Percentiles rank a stretch among this genome's conserved stretches.
Conservation (phyloP, 2,888 invertebrate species). For the Ornithoptera alexandrae region DNA sequence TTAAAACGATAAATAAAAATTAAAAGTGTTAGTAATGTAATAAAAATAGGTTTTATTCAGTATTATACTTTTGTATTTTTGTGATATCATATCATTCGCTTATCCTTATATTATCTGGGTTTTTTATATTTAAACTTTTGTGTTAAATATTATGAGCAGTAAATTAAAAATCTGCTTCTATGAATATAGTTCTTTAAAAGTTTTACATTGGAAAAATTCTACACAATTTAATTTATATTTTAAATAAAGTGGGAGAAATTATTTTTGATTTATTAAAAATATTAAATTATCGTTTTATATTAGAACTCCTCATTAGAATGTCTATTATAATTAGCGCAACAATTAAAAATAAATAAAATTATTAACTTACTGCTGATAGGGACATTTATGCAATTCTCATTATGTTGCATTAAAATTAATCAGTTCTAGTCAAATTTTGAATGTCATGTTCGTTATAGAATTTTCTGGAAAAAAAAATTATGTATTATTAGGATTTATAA, state of each 20-base stretch:
- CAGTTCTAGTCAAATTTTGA: background rate
- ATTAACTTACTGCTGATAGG: no score
- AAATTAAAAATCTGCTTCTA: background rate
- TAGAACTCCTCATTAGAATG: no score
- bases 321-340: no score
- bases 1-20: background rate
- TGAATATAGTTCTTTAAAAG: background rate
- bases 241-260: background rate
- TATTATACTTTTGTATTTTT: slow-evolving; percentile 14
- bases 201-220: no score
- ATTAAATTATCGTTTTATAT: no score
- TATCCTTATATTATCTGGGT: background rate
- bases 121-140: slow-evolving; percentile 9
- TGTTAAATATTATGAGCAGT: slow-evolving; percentile 19
- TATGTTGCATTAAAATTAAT: background rate
- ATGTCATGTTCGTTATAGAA: background rate
- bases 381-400: background rate
- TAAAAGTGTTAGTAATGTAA: background rate
- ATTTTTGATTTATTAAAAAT: no score
- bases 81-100: slow-evolving; percentile 18
- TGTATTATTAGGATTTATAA: background rate
- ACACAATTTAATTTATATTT: background rate
- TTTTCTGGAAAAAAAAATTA: no score
- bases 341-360: no score
- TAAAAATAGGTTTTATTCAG: slow-evolving; percentile 10